Base-by-base conservation (phyloP, 1,140 invertebrate species). In the Anadara kagoshimensis region DNA sequence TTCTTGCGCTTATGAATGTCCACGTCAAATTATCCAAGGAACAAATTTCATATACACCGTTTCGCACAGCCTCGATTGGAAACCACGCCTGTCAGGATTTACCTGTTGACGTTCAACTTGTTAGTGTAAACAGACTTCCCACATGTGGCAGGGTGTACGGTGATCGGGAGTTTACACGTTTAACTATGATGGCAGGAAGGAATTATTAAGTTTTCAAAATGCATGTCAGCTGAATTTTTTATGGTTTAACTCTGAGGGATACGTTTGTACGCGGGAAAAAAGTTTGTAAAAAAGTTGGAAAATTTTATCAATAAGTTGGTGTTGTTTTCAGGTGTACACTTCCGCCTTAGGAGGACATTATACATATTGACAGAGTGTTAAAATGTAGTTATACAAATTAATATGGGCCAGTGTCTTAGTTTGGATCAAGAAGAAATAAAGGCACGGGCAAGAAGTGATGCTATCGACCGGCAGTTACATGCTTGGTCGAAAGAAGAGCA, bases 321-420 rank as follows among this genome's bases (percentile, higher is more conserved):
- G 20, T 20, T 16, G 20, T 18, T 18, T 51, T 20, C 16, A 20
- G 20, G 49, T 16, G 20, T 51, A 4, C 16, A 51, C 20, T 51
- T 18, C 20, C 49, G 16, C 20, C 20, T 20, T 51, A 51, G 49
- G 16, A 51, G 20, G 20, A 18, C 20, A 20, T 20, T 16, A 20
- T 18, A 16, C 2, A 2, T 51, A 18, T 51, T 18, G 16, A 51
- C 49, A 51, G 49, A 51, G 16, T 18, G 49, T 51, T 18, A 67
- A 54, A 57, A 56, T 41, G 26, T 44, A 43, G 44, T 36, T 20
- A 18, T 43, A 16, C 1, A 20, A 20, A 36, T 36, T 51, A 75
- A 47, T 69, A 91, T 91, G 90, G 90, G 90, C 71, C 81, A 87
- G 74, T 91, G 90, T 79, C 78, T 91, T 70, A 91, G 89, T 78